Evolutionary conservation across 2,888 invertebrate species (phyloP), one percentile per base, ranked within the genome.

Genomic region (Andrena praecox): DNA sequence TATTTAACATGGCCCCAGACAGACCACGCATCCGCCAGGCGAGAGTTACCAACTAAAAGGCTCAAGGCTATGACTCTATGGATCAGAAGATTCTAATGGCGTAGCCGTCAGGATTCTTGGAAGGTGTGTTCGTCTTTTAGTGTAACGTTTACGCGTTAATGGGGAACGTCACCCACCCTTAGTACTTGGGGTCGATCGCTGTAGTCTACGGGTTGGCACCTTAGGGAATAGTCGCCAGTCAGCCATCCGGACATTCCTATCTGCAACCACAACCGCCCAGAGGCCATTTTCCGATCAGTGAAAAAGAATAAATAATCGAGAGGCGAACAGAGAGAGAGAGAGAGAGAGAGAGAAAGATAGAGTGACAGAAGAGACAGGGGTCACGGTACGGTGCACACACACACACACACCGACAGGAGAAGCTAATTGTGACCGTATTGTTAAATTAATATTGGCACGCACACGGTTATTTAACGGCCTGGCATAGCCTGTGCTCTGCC

Each of bases 201-300:
- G 96, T 98, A 98, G 96, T 99, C 98, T 95, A 99, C 98, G 93
- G 98, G 98, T 95, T 99, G 98, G 96, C 99, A 99, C 94, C 97
- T 97, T 95, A 97, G 97, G 95, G 97, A 98, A 96, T 99, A 99
- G 94, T 97, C 97, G 94, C 98, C 98, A 94, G 97, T 97, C 95
- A 98, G 96, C 99, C 99, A 99, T 94, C 99, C 99, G 94, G 97
- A 96, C 95, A 96, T 95, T 94, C 96, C 96, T 95, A 98, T 97
- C 98, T 98, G 97, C 95, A 96, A 96, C 92, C 93, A 94, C 91
- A 93, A 93, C 92, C 93, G 93, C 91, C 91, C 91, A 91, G 86
- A 89, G 91, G 91, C 91, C 92, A 91, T 91, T 86, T 87, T 89
- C 90, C 87, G 75, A 90, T 92, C 86, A 92, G 81, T 91, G 84